Evolutionary conservation across 2,888 invertebrate species (phyloP).

Genomic region (Ichneumoninae sp.): DNA sequence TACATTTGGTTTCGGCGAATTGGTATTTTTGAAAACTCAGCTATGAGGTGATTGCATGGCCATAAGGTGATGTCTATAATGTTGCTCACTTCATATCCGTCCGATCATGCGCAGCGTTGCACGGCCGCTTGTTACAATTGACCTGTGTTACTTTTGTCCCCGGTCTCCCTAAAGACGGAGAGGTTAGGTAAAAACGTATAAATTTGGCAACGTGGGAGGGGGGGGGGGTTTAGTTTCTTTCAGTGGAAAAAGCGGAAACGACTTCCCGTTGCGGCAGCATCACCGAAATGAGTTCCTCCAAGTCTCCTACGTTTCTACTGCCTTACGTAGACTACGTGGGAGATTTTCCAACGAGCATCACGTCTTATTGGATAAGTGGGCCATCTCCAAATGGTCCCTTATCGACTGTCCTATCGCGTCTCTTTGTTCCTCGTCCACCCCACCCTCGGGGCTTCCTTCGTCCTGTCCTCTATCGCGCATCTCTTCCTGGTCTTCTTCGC

Average conservation of each 20-base stretch:
- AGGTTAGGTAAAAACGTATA: constrained; percentile 44
- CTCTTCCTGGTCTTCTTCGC: constrained; percentile 47
- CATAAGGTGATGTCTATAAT: too few relatives aligned
- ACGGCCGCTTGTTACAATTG: too few relatives aligned
- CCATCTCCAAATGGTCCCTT: constrained; percentile 70
- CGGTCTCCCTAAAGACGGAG: constrained; percentile 44
- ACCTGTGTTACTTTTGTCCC: too few relatives aligned
- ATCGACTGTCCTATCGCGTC: constrained; percentile 68
- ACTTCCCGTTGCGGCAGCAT: constrained; percentile 51
- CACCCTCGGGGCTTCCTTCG: constrained; percentile 42
- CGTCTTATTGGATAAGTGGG: constrained; percentile 73
- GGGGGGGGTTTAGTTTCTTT: constrained; percentile 37
- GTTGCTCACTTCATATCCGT: too few relatives aligned
- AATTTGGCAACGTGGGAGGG: constrained; percentile 53
- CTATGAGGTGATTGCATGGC: too few relatives aligned
- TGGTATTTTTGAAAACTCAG: too few relatives aligned
- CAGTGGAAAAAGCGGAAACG: constrained; percentile 50
- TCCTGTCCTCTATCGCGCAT: constrained; percentile 60
- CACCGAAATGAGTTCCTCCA: constrained; percentile 66
- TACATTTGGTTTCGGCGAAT: too few relatives aligned
- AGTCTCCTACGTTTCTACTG: constrained; percentile 64
- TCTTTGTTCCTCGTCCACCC: constrained; percentile 57
- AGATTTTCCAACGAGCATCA: constrained; percentile 70
- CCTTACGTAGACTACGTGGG: constrained; percentile 67
- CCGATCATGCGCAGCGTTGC: too few relatives aligned